phyloP scores from a whole-genome alignment of 2,113 vertebrate species.

The Neomonachus schauinslandi region DNA sequence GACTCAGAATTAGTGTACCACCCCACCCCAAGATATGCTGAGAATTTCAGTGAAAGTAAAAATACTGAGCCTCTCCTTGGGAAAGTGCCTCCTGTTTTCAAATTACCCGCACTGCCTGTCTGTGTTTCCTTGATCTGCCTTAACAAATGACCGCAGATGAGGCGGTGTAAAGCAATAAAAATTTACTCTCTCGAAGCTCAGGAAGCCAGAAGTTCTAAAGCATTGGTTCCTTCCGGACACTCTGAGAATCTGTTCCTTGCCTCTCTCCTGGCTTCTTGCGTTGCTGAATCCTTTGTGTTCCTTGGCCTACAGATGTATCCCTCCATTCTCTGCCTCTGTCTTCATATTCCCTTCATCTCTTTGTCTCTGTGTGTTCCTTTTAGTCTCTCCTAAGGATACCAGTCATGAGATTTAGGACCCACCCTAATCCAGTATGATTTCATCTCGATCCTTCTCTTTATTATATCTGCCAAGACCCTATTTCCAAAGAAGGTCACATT shows the following conservation, averaged over 20 bases:
- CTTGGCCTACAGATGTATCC: background rate
- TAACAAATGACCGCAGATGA: background rate
- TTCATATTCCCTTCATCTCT: background rate
- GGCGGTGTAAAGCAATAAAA: background rate
- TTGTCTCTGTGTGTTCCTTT: background rate
- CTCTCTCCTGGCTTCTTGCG: background rate
- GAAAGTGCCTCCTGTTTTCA: background rate
- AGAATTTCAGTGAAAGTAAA: background rate
- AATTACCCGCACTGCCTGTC: accelerated
- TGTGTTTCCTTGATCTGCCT: background rate
- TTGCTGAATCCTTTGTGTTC: background rate
- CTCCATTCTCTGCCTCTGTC: background rate
- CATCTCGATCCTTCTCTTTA: background rate
- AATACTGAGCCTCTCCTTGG: background rate
- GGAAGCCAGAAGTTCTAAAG: background rate
- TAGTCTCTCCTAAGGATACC: background rate
- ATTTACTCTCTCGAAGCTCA: background rate
- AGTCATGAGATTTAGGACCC: background rate
- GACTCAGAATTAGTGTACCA: background rate
- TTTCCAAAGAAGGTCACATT: background rate
- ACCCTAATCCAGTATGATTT: background rate
- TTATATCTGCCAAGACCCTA: background rate
- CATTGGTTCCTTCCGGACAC: background rate
- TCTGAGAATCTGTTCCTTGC: accelerated
- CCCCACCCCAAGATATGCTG: background rate